These are phyloP conservation scores for Lasaia peninsularis DNA, from an alignment of 1,140 invertebrate genomes.

Conservation along the genomic window DNA sequence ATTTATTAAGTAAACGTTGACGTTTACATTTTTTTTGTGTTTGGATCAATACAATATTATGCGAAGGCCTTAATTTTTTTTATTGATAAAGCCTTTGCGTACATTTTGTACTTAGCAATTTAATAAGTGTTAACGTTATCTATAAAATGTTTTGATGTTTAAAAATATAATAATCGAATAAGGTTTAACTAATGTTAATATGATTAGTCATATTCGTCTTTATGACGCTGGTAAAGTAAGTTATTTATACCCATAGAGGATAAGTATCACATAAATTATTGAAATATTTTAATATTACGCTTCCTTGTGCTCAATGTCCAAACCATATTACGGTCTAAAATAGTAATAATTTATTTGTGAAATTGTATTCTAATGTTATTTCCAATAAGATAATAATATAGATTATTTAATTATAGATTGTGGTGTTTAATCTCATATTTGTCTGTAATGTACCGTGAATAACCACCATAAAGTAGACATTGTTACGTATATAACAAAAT, in stretches of 20 bases:
- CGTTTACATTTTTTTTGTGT: no score
- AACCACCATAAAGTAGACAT: neutral
- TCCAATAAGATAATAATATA: constrained; percentile 14
- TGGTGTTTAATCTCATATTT: constrained; percentile 65
- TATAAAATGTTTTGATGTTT: constrained; percentile 35
- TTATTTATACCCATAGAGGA: constrained; percentile 36
- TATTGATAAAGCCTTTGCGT: constrained; percentile 1
- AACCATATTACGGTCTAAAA: constrained; percentile 62
- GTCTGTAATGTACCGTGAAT: constrained; percentile 28
- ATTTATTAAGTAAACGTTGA: no score
- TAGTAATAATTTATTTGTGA: constrained; percentile 13
- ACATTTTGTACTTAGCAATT: constrained; percentile 17
- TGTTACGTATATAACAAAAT: constrained; percentile 36
- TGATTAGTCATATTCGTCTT: constrained; percentile 59
- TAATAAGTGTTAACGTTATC: constrained; percentile 13
- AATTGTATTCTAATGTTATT: constrained; percentile 19
- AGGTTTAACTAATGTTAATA: constrained; percentile 54
- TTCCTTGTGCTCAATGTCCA: constrained; percentile 73
- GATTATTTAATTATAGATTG: constrained; percentile 38
- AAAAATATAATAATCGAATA: constrained; percentile 61
- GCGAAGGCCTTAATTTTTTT: neutral
- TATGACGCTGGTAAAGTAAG: constrained; percentile 67
- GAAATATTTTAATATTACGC: constrained; percentile 49
- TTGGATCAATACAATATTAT: no score
- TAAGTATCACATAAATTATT: constrained; percentile 37